Conservation (phyloP, 1,140 invertebrate genomes). For the Apocrypta bakeri region DNA sequence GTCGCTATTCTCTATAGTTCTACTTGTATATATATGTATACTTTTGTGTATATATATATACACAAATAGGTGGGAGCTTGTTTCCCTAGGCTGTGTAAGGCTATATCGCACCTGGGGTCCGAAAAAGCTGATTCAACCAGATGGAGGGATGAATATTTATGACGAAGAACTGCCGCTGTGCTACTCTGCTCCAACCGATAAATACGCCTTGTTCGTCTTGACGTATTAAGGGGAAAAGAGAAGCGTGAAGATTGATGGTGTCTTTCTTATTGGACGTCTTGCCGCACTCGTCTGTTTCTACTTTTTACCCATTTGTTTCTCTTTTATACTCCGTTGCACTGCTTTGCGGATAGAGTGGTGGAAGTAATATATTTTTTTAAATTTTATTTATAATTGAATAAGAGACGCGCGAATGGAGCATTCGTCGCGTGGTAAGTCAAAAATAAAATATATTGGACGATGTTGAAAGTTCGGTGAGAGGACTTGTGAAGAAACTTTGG, state of each 20-base stretch:
- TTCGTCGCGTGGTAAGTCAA: background rate
- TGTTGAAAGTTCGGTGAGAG: background rate
- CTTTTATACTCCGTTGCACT: background rate
- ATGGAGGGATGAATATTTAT: conserved; percentile 21
- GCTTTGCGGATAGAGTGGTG: too few relatives aligned
- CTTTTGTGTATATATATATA: background rate
- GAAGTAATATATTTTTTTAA: too few relatives aligned
- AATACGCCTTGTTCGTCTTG: background rate
- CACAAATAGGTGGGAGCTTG: background rate
- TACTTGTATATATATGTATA: too few relatives aligned
- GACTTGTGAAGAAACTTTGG: background rate
- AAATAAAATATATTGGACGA: background rate
- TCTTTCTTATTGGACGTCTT: background rate
- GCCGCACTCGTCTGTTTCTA: background rate
- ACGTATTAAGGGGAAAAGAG: background rate
- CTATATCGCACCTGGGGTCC: background rate
- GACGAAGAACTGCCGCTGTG: background rate
- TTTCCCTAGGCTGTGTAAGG: background rate
- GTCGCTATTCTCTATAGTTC: background rate
- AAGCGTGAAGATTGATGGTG: background rate
- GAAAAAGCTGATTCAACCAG: conserved; percentile 1
- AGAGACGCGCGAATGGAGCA: background rate
- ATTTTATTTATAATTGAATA: background rate
- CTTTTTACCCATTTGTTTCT: background rate
- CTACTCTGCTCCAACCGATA: background rate